Evolutionary conservation across 2,888 invertebrate species (phyloP).

Genomic region (Oscheius sp.): DNA sequence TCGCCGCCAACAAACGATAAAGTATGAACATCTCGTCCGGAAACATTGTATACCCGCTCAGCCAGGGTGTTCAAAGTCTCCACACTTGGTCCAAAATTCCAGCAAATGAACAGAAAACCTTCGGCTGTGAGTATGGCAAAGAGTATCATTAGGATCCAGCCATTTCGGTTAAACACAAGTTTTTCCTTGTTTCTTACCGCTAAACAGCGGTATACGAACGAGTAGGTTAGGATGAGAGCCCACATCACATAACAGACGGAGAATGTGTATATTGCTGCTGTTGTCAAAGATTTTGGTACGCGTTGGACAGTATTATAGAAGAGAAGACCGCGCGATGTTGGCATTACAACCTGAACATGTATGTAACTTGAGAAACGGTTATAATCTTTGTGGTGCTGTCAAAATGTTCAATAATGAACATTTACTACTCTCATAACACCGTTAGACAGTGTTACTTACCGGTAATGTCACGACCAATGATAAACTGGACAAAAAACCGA

Average conservation of each 20-base stretch:
- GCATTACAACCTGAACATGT: slow-evolving; percentile 12
- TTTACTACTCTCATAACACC: no score
- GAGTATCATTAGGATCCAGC: slow-evolving; percentile 8
- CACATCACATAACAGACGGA: slow-evolving; percentile 22
- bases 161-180: slow-evolving; percentile 3
- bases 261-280: neutral
- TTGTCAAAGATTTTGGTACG: neutral
- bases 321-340: slow-evolving; percentile 9
- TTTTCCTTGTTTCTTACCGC: slow-evolving; percentile 13
- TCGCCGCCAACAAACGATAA: neutral
- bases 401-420: no score
- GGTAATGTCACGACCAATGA: slow-evolving; percentile 9
- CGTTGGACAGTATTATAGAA: slow-evolving; percentile 17
- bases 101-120: slow-evolving; percentile 6
- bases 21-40: neutral
- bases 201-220: slow-evolving; percentile 17
- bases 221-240: slow-evolving; percentile 18
- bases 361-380: no score
- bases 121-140: slow-evolving; percentile 11
- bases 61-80: slow-evolving; percentile 3
- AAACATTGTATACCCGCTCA: slow-evolving; percentile 5
- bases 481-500: slow-evolving; percentile 17
- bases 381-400: no score
- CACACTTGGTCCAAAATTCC: slow-evolving; percentile 11
- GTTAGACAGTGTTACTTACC: neutral